phyloP scores from a whole-genome alignment of 64 coral and sea anemone species.

The Trachythela sp. region DNA sequence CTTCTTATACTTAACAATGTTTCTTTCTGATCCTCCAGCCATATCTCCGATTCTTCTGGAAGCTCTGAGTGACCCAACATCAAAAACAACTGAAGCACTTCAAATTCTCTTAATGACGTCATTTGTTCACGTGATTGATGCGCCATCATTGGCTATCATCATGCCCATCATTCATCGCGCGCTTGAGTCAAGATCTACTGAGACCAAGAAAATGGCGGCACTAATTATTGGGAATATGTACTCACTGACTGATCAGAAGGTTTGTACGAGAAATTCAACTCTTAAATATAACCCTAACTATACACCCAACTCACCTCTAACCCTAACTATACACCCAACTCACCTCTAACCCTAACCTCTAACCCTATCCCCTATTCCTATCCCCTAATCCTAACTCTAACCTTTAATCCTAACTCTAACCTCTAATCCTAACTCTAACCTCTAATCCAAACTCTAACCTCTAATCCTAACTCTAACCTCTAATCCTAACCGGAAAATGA shows the following conservation, averaged over 20 bases:
- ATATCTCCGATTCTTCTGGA: constrained; percentile 85
- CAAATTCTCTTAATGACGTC: constrained; percentile 77
- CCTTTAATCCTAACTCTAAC: too few relatives aligned
- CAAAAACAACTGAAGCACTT: constrained; percentile 74
- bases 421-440: too few relatives aligned
- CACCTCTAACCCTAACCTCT: too few relatives aligned
- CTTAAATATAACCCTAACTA: too few relatives aligned
- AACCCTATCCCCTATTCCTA: too few relatives aligned
- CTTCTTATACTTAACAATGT: too few relatives aligned
- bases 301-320: too few relatives aligned
- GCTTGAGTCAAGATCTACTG: constrained; percentile 71
- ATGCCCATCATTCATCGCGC: constrained; percentile 95
- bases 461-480: too few relatives aligned
- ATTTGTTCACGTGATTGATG: constrained; percentile 98
- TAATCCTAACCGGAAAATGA: too few relatives aligned
- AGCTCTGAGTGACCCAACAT: constrained; percentile 86
- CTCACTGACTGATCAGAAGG: constrained; percentile 92
- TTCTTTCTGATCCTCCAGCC: constrained; percentile 49
- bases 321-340: too few relatives aligned
- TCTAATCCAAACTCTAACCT: too few relatives aligned
- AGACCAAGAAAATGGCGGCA: constrained; percentile 94
- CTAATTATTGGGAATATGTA: constrained; percentile 99
- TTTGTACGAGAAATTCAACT: background rate
- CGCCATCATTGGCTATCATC: constrained; percentile 87
- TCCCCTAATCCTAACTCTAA: too few relatives aligned